Conservation (phyloP, 92 coral and sea anemone genomes). For the Umimayanthus kanabou region DNA sequence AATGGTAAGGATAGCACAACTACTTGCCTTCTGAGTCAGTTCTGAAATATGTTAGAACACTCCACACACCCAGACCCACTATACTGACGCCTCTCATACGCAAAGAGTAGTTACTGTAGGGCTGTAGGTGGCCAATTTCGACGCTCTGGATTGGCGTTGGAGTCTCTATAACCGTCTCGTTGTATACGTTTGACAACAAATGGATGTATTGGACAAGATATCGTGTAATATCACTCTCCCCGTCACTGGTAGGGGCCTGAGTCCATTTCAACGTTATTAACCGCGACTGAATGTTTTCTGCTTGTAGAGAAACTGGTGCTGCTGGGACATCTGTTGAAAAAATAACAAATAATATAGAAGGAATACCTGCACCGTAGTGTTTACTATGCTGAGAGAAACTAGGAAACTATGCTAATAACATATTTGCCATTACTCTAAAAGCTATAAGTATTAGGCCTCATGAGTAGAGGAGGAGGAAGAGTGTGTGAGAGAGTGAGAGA, state of each 20-base stretch:
- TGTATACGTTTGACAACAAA: not conserved
- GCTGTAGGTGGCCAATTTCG: slow-evolving; percentile 7
- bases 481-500: no score
- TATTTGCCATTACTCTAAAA: no score
- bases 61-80: slow-evolving; percentile 62
- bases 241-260: not conserved
- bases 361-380: not conserved
- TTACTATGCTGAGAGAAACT: no score
- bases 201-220: slow-evolving; percentile 18
- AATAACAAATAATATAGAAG: not conserved
- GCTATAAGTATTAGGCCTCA: no score
- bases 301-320: not conserved
- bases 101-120: slow-evolving; percentile 50
- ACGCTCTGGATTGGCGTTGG: not conserved
- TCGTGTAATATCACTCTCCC: slow-evolving; percentile 19
- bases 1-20: not conserved
- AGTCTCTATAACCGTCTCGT: not conserved
- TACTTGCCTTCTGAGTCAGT: slow-evolving; percentile 56
- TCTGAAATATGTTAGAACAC: slow-evolving; percentile 23
- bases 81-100: slow-evolving; percentile 47
- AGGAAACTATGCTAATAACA: no score
- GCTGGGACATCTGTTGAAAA: slow-evolving; percentile 46
- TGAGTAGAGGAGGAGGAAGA: no score
- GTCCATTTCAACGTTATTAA: slow-evolving; percentile 44
- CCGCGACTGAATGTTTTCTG: slow-evolving; percentile 14